A percentile compares a stretch with the other conserved stretches of the same genome.
Conservation (phyloP, 1,140 invertebrate species). For the Oncopodura yosiiana region DNA sequence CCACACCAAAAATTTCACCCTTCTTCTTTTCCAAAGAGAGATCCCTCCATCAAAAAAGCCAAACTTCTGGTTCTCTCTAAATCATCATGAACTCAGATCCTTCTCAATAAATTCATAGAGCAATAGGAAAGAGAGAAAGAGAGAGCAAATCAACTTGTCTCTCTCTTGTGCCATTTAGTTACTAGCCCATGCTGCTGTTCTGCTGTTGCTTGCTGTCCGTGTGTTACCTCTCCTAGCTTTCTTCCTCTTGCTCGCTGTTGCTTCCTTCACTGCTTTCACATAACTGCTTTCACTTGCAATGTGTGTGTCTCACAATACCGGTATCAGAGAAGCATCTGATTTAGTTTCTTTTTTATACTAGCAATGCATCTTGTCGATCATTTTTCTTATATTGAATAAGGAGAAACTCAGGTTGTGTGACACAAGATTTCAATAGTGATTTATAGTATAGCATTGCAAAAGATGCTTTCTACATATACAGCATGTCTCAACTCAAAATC, state of each 20-base stretch:
- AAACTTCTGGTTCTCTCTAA: conserved; percentile 26
- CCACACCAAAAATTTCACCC: conserved; percentile 17
- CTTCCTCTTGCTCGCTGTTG: too few relatives aligned
- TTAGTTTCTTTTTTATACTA: too few relatives aligned
- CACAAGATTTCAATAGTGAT: too few relatives aligned
- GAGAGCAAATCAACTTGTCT: background rate
- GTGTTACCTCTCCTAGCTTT: too few relatives aligned
- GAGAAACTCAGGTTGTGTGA: too few relatives aligned
- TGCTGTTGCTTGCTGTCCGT: background rate
- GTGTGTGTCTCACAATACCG: background rate
- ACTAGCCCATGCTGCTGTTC: background rate
- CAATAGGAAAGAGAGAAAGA: background rate
- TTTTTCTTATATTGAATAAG: too few relatives aligned
- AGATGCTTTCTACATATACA: too few relatives aligned
- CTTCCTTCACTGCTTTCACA: background rate
- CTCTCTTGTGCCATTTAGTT: background rate
- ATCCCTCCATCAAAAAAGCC: conserved; percentile 21
- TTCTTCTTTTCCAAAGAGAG: conserved; percentile 17
- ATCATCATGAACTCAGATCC: conserved; percentile 29
- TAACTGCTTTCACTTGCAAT: background rate
- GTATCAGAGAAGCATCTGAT: background rate
- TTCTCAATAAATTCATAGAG: conserved; percentile 26
- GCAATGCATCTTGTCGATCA: too few relatives aligned
- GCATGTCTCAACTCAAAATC: too few relatives aligned
- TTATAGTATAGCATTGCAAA: too few relatives aligned